phyloP scores from a whole-genome alignment of 1,140 invertebrate genomes.

The Muscidifurax raptorellus region DNA sequence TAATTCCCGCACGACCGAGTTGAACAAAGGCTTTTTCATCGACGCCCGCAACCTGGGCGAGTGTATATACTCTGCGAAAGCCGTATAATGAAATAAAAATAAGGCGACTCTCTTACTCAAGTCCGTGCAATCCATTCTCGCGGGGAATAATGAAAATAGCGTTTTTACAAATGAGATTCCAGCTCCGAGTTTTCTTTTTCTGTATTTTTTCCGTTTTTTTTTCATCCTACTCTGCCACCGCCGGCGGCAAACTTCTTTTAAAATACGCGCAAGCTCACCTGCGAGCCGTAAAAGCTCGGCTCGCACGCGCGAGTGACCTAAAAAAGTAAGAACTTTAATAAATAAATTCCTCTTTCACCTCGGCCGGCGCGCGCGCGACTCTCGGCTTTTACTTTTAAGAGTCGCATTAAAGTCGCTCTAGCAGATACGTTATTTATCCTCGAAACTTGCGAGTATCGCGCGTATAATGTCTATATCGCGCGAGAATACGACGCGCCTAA shows the following conservation, averaged over 20 bases:
- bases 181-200: not conserved
- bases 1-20: too few species aligned
- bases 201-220: slow-evolving; percentile 7
- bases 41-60: not conserved
- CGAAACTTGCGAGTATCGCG: not conserved
- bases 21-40: not conserved
- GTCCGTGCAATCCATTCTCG: slow-evolving; percentile 49
- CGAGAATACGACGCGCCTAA: slow-evolving; percentile 14
- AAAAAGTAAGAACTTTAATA: slow-evolving; percentile 40
- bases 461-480: slow-evolving; percentile 14
- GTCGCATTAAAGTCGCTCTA: slow-evolving; percentile 10
- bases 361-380: too few species aligned
- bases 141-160: slow-evolving; percentile 51
- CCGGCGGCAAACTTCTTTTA: slow-evolving; percentile 5
- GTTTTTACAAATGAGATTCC: slow-evolving; percentile 33
- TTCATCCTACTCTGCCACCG: not conserved
- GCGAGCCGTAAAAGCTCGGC: not conserved
- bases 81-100: not conserved
- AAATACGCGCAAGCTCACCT: slow-evolving; percentile 29
- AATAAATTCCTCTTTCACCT: slow-evolving; percentile 34
- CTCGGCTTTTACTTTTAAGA: slow-evolving; percentile 14
- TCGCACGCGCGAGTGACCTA: slow-evolving; percentile 8
- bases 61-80: not conserved
- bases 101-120: slow-evolving; percentile 16
- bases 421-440: slow-evolving; percentile 24